Evolutionary conservation across 2,113 vertebrate species (phyloP).

Genomic region (Laterallus jamaicensis): DNA sequence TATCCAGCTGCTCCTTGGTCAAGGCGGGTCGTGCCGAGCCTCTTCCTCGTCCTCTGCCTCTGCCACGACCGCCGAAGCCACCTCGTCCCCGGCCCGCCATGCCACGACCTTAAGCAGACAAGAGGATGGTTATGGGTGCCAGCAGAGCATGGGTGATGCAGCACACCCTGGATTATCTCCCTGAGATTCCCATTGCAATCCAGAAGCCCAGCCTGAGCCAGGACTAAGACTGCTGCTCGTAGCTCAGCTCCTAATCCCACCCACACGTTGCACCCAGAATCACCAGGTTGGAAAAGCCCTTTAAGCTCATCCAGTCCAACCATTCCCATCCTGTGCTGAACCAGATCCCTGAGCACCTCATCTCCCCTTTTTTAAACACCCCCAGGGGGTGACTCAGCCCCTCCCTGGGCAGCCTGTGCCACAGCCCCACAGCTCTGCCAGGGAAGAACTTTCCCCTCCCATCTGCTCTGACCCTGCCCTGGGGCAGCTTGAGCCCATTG

Average conservation of each 20-base stretch:
- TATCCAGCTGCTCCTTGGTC: slow-evolving; percentile 96
- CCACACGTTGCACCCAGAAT: accelerated
- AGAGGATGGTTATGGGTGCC: neutral
- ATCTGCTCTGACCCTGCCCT: no score
- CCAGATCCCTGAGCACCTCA: no score
- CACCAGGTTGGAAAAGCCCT: no score
- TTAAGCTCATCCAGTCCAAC: no score
- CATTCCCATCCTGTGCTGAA: no score
- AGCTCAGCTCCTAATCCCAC: neutral
- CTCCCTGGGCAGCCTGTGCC: no score
- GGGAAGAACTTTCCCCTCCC: no score
- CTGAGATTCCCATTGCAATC: neutral
- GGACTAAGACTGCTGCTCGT: neutral
- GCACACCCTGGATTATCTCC: neutral
- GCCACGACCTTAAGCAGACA: slow-evolving; percentile 80
- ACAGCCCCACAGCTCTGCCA: no score
- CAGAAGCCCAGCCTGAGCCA: neutral
- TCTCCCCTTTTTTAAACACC: no score
- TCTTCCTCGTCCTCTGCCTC: slow-evolving; percentile 87
- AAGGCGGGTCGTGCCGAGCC: slow-evolving; percentile 76
- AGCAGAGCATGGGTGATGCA: neutral
- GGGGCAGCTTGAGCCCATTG: no score
- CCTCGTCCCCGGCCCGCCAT: slow-evolving; percentile 86
- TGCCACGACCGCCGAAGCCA: slow-evolving; percentile 83
- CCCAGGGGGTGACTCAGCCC: no score